A percentile compares a stretch with the other conserved stretches of the same genome.
These are phyloP conservation scores for Pseudobourletiella spinata DNA, from an alignment of 1,140 invertebrate genomes.

Conservation along the genomic window DNA sequence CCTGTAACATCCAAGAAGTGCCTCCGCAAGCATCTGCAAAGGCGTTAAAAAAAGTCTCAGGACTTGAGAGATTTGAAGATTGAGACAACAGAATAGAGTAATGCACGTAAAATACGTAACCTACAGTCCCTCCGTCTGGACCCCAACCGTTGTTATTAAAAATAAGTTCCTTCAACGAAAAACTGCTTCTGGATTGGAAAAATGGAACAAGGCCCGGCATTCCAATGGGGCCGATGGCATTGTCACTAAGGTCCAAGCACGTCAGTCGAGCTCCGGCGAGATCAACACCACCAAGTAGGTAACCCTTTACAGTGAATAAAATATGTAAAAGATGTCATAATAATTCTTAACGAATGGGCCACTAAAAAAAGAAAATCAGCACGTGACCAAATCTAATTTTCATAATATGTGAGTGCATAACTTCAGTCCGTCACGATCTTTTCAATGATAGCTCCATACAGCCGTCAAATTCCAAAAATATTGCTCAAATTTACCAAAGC, in stretches of 20 bases:
- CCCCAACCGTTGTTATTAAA: constrained; percentile 95
- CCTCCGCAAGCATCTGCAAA: constrained; percentile 52
- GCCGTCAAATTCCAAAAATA: too few relatives aligned
- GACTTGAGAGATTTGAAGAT: too few relatives aligned
- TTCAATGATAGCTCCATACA: too few relatives aligned
- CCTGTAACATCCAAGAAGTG: constrained; percentile 61
- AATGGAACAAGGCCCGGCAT: constrained; percentile 79
- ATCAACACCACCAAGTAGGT: constrained; percentile 72
- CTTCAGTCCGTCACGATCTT: too few relatives aligned
- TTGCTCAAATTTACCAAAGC: constrained; percentile 72
- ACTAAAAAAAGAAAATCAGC: background rate
- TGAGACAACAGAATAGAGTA: too few relatives aligned
- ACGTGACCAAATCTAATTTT: background rate
- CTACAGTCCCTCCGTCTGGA: constrained; percentile 69
- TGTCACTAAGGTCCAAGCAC: constrained; percentile 91
- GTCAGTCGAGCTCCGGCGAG: constrained; percentile 63
- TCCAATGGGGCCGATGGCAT: constrained; percentile 95
- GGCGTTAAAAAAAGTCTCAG: background rate
- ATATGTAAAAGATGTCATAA: too few relatives aligned
- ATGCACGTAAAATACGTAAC: too few relatives aligned
- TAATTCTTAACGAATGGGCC: too few relatives aligned
- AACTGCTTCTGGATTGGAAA: constrained; percentile 73
- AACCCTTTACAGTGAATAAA: constrained; percentile 49
- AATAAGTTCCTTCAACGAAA: constrained; percentile 65
- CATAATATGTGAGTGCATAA: background rate